Conservation (phyloP, 1,140 invertebrate species). For the Lysiphlebus fabarum region DNA sequence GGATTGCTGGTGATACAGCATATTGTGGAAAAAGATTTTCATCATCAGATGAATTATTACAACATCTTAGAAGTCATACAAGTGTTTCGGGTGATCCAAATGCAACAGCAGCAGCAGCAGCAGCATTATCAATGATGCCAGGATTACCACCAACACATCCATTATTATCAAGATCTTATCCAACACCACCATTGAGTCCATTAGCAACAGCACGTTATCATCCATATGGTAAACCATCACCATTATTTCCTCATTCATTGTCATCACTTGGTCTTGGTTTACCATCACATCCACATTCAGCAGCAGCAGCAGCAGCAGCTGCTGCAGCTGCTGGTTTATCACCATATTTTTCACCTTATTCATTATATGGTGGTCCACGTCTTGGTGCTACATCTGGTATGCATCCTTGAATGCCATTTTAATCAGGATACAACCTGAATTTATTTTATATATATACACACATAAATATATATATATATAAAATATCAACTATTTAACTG, state of each 20-base stretch:
- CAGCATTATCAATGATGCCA: constrained; percentile 57
- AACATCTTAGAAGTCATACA: constrained; percentile 86
- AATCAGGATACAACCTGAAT: background rate
- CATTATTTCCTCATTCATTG: constrained; percentile 58
- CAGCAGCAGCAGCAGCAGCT: constrained; percentile 25
- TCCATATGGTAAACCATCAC: constrained; percentile 77
- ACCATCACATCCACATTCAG: constrained; percentile 62
- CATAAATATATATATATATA: background rate
- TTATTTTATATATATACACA: background rate
- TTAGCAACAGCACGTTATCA: constrained; percentile 78
- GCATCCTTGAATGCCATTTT: constrained; percentile 55
- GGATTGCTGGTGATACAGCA: constrained; percentile 82
- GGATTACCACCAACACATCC: constrained; percentile 63
- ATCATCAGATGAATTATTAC: constrained; percentile 84
- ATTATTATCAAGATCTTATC: constrained; percentile 73
- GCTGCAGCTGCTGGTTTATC: constrained; percentile 50
- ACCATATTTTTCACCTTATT: constrained; percentile 81
- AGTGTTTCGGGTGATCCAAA: constrained; percentile 41
- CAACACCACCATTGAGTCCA: constrained; percentile 81
- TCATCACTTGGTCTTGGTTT: constrained; percentile 61
- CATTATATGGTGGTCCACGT: constrained; percentile 76
- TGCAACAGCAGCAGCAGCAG: constrained; percentile 53
- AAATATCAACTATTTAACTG: constrained; percentile 28
- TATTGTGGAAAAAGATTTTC: constrained; percentile 90
- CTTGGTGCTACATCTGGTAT: constrained; percentile 67